Conservation (phyloP, 2,113 vertebrate genomes). For the Chloropsis cyanopogon region DNA sequence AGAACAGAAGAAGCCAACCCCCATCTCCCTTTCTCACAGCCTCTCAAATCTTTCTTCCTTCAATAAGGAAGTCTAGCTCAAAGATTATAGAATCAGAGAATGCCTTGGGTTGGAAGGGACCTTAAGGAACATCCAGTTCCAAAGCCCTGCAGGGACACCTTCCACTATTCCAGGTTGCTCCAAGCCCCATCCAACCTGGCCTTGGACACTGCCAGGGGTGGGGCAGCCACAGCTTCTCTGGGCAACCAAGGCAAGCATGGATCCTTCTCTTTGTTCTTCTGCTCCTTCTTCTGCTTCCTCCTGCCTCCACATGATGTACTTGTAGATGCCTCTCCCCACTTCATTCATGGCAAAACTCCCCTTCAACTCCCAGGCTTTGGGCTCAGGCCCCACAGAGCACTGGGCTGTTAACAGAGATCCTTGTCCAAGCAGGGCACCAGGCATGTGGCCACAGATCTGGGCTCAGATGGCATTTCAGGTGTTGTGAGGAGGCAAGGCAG, state of each 20-base stretch:
- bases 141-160: neutral
- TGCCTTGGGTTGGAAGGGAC: neutral
- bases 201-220: neutral
- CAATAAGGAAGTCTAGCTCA: neutral
- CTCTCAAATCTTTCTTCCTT: neutral
- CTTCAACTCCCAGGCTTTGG: neutral
- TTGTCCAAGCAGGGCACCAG: neutral
- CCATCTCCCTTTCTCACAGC: neutral
- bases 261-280: neutral
- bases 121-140: neutral
- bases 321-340: neutral
- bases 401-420: neutral
- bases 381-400: neutral
- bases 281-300: neutral
- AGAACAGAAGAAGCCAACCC: neutral
- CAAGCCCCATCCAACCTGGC: neutral
- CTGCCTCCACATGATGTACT: neutral
- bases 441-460: neutral
- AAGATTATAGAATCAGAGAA: neutral
- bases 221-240: neutral
- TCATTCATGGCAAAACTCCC: neutral
- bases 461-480: constrained; percentile 61
- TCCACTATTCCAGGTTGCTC: neutral
- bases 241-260: neutral
- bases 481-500: constrained; percentile 4